Percentiles rank a stretch among this genome's conserved stretches.
Evolutionary conservation across 2,797 vertebrate genomes (phyloP).

Genomic region (Leuciscus waleckii): DNA sequence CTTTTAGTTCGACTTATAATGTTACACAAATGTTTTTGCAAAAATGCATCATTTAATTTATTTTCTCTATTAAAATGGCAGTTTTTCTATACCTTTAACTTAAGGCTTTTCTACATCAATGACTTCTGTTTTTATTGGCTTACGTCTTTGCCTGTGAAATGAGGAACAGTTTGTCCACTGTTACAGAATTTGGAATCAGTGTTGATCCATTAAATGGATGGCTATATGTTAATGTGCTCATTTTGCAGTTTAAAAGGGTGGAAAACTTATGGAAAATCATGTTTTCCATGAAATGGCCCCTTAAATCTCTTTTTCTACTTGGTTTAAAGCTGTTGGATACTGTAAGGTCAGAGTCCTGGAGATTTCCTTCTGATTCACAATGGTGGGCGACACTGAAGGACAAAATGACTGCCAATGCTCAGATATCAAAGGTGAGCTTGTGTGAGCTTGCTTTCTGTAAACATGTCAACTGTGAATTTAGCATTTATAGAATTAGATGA

Average conservation of each 20-base stretch:
- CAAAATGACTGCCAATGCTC: slow-evolving; percentile 85
- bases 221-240: background rate
- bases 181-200: background rate
- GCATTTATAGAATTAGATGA: background rate
- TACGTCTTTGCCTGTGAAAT: background rate
- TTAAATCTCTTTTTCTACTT: background rate
- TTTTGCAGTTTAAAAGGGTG: background rate
- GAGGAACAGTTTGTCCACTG: background rate
- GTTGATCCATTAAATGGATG: background rate
- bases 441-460: background rate
- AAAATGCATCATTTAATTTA: background rate
- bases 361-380: slow-evolving; percentile 78
- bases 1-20: background rate
- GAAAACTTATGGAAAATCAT: background rate
- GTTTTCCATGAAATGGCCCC: background rate
- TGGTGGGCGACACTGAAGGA: slow-evolving; percentile 89
- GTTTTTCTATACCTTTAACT: too few species aligned
- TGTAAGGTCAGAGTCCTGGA: slow-evolving; percentile 74
- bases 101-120: background rate
- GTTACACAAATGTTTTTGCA: background rate
- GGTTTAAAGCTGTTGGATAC: slow-evolving; percentile 80
- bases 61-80: background rate
- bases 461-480: background rate
- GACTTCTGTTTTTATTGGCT: background rate
- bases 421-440: slow-evolving; percentile 82